Conservation (phyloP, 1,140 invertebrate genomes). For the Hycleus cichorii region DNA sequence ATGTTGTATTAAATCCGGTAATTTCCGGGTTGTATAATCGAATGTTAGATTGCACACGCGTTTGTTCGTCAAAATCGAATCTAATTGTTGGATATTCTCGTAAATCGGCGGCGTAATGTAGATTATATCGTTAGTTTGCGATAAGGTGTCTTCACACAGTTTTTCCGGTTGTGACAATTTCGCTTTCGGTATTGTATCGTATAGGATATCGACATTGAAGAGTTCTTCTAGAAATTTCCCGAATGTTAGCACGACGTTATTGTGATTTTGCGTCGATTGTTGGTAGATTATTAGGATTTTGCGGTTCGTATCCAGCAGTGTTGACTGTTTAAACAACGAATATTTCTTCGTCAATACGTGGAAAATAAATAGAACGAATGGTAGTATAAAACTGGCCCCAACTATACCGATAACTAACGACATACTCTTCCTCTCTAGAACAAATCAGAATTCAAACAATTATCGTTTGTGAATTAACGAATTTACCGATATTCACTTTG, state of each 20-base stretch:
- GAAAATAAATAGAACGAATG: constrained; percentile 26
- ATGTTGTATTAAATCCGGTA: constrained; percentile 15
- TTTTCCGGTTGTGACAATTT: background rate
- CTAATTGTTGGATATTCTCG: constrained; percentile 3
- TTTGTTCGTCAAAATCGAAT: background rate
- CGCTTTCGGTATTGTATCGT: background rate
- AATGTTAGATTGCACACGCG: background rate
- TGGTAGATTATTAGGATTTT: background rate
- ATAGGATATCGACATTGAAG: background rate
- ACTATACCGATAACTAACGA: constrained; percentile 29
- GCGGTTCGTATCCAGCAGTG: background rate
- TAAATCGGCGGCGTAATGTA: constrained; percentile 18
- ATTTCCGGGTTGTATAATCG: constrained; percentile 22
- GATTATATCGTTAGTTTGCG: constrained; percentile 19
- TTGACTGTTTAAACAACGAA: constrained; percentile 4
- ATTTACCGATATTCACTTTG: constrained; percentile 24
- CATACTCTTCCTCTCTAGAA: constrained; percentile 26
- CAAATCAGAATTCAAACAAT: background rate
- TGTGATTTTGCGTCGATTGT: background rate
- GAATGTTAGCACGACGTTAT: background rate
- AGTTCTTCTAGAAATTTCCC: background rate
- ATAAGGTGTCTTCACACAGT: constrained; percentile 13
- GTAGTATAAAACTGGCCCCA: constrained; percentile 29
- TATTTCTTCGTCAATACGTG: constrained; percentile 21
- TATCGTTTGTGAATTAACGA: background rate